Evolutionary conservation across 2,888 invertebrate genomes (phyloP), one percentile per base, ranked within the genome.

Genomic region (Thelaira solivaga): DNA sequence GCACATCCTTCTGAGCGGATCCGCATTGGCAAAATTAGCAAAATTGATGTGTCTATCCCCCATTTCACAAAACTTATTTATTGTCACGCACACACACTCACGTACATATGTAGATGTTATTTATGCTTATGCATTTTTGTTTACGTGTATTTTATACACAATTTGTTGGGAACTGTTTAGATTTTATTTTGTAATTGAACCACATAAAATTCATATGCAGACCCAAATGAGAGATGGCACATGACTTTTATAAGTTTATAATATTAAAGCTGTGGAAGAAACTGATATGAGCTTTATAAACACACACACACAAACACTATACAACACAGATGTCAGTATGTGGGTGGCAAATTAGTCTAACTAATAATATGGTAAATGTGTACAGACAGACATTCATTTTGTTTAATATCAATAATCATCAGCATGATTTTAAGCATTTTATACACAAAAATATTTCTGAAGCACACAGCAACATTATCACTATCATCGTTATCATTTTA

Each of bases 141-240:
- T n/a, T n/a, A n/a, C n/a, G n/a, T n/a, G n/a, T n/a, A n/a, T n/a
- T n/a, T n/a, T n/a, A n/a, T n/a, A n/a, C n/a, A n/a, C n/a, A n/a
- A n/a, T n/a, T n/a, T n/a, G n/a, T n/a, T n/a, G n/a, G n/a, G n/a
- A 13, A 47, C 24, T 62, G 34, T 45, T 62, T 34, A 36, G 20
- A 47, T 36, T 62, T 29, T 39, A 16, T 39, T 39, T n/a, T 29
- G 26, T 18, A 24, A 47, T 36, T 18, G 62, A 34, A 49, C 36
- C 62, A 62, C 47, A 64, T 29, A 64, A 51, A n/a, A n/a, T n/a
- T 51, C 49, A 64, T 51, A 36, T 51, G 39, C 26, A 49, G n/a
- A n/a, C n/a, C n/a, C n/a, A 51, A 36, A 26, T 39, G 39, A 24
- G 18, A 1, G 34, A 47, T 24, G 47, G 10, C 62, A 64, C 49